phyloP scores from a whole-genome alignment of 2,113 vertebrate species.

The Synodontis membranacea region DNA sequence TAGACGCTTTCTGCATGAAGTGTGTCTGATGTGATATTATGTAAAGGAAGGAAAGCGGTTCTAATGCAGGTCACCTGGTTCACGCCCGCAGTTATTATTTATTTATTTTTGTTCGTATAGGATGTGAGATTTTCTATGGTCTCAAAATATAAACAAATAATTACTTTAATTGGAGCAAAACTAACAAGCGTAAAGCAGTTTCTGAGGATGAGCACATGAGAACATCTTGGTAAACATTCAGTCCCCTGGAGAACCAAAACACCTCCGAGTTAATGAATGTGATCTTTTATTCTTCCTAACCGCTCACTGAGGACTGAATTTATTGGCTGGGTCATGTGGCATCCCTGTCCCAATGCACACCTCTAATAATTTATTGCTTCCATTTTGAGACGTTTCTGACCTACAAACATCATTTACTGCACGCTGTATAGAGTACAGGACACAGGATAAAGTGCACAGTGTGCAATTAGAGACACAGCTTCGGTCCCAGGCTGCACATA shows the following conservation, averaged over 20 bases:
- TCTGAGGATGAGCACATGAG: background rate
- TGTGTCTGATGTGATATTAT: background rate
- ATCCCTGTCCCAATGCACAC: background rate
- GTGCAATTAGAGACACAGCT: background rate
- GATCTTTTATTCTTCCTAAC: background rate
- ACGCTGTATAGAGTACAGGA: background rate
- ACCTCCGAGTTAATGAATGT: background rate
- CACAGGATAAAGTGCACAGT: background rate
- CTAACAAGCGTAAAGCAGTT: background rate
- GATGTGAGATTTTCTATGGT: too few species aligned
- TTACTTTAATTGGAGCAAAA: too few species aligned
- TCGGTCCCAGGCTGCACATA: background rate
- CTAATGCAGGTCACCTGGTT: background rate
- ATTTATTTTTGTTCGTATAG: too few species aligned
- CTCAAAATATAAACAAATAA: too few species aligned
- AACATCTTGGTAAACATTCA: background rate
- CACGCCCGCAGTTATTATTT: background rate
- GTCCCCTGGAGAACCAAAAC: background rate
- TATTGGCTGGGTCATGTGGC: background rate
- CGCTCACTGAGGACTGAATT: background rate
- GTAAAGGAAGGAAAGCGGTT: background rate
- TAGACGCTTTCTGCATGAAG: too few species aligned
- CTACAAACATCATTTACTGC: background rate
- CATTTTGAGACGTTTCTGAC: background rate
- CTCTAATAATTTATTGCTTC: background rate